A percentile compares a stretch with the other conserved stretches of the same genome.
Conservation (phyloP, 2,113 vertebrate genomes). For the Xiphorhynchus elegans region DNA sequence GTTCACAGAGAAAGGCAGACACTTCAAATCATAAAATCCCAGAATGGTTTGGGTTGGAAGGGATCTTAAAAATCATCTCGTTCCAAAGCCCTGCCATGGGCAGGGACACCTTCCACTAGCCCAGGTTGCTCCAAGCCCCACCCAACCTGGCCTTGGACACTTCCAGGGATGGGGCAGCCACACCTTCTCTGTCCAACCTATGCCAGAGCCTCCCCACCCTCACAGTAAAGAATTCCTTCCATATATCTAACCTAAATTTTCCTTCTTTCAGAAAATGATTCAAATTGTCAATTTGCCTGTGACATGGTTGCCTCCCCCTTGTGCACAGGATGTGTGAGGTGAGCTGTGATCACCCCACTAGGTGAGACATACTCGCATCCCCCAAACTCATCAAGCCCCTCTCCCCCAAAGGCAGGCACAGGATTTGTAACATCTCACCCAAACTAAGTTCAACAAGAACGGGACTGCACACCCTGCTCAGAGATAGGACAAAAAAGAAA, state of each 20-base stretch:
- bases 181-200: not conserved
- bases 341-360: not conserved
- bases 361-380: not conserved
- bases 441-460: not conserved
- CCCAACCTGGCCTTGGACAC: rapidly evolving
- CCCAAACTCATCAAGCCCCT: not conserved
- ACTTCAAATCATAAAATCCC: not conserved
- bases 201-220: not conserved
- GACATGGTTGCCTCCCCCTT: too few species aligned
- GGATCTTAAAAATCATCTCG: not conserved
- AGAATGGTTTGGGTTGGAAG: not conserved
- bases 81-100: not conserved
- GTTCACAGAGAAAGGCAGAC: not conserved
- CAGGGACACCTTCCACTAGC: not conserved
- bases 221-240: not conserved
- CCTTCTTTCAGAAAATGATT: not conserved
- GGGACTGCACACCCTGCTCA: not conserved
- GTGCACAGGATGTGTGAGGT: rapidly evolving
- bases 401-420: not conserved
- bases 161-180: not conserved
- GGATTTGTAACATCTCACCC: not conserved
- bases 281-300: not conserved
- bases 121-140: rapidly evolving
- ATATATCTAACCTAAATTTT: not conserved
- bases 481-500: not conserved